A percentile compares a stretch with the other conserved stretches of the same genome.
Conservation (phyloP, 1,140 invertebrate species). For the Drosophila kohkoa region DNA sequence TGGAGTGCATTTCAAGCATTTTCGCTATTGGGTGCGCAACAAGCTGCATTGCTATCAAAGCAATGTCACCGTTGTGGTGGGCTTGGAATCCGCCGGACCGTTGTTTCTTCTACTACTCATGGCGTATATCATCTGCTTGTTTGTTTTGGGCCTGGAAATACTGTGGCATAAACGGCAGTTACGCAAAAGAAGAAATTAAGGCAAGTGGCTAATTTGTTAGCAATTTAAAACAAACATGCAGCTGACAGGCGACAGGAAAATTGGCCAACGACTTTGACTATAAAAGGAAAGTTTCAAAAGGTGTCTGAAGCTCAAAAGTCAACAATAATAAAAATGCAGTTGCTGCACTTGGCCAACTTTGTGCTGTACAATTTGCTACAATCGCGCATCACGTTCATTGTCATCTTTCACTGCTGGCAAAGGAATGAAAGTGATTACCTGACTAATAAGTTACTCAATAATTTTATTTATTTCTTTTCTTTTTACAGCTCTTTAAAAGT, state of each 20-base stretch:
- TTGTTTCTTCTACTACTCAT: conserved; percentile 59
- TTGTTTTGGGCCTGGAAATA: conserved; percentile 61
- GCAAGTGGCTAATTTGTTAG: conserved; percentile 43
- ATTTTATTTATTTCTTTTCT: no score
- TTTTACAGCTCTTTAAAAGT: conserved; percentile 27
- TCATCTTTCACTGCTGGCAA: conserved; percentile 77
- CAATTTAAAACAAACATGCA: conserved; percentile 69
- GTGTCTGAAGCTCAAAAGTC: conserved; percentile 19
- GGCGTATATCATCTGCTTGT: conserved; percentile 54
- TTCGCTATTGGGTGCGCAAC: conserved; percentile 56
- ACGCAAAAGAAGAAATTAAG: conserved; percentile 16
- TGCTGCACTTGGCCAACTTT: conserved; percentile 69
- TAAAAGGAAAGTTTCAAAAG: conserved; percentile 42
- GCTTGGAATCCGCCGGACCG: conserved; percentile 64
- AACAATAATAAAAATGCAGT: conserved; percentile 57
- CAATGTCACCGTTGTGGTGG: conserved; percentile 64
- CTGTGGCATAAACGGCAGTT: conserved; percentile 51
- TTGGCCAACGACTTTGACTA: conserved; percentile 29
- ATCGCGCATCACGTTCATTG: conserved; percentile 55
- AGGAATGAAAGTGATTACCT: conserved; percentile 53
- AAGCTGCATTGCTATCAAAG: conserved; percentile 69
- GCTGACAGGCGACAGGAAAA: conserved; percentile 56
- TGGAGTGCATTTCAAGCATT: conserved; percentile 60
- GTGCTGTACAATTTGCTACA: conserved; percentile 68
- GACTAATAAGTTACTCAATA: not conserved